Conservation (phyloP, 1,140 invertebrate species). For the Drosophila busckii region DNA sequence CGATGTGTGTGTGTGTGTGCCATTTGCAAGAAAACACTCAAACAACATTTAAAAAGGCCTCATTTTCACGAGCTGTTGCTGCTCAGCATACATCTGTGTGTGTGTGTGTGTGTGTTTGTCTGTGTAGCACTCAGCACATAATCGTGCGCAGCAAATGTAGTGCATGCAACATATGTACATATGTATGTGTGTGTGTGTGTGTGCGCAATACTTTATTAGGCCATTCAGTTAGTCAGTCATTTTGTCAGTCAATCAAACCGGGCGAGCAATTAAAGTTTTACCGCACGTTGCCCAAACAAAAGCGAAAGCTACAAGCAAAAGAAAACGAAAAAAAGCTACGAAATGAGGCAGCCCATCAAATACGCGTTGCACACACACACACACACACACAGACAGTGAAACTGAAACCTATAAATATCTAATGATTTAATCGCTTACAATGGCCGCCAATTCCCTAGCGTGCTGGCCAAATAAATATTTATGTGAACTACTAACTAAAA, state of each 20-base stretch:
- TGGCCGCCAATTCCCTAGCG: slow-evolving; percentile 1
- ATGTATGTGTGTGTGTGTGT: slow-evolving; percentile 2
- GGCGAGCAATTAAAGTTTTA: slow-evolving; percentile 69
- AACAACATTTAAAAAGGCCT: slow-evolving; percentile 74
- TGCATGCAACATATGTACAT: slow-evolving; percentile 40
- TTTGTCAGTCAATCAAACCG: slow-evolving; percentile 69
- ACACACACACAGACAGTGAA: slow-evolving; percentile 34
- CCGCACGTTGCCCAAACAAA: slow-evolving; percentile 49
- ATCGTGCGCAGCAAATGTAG: slow-evolving; percentile 72
- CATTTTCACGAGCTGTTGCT: slow-evolving; percentile 63
- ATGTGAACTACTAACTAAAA: too few relatives aligned
- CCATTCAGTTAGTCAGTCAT: slow-evolving; percentile 72
- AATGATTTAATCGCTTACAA: slow-evolving; percentile 31
- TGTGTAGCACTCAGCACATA: slow-evolving; percentile 60
- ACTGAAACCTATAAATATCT: slow-evolving; percentile 33
- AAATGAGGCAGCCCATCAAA: slow-evolving; percentile 6
- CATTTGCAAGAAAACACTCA: slow-evolving; percentile 68
- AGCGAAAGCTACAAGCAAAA: slow-evolving; percentile 4
- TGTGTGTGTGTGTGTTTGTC: slow-evolving; percentile 1
- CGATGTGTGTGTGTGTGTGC: slow-evolving; percentile 20
- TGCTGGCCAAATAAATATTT: slow-evolving; percentile 18
- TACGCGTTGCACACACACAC: slow-evolving; percentile 1
- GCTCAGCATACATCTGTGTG: not conserved
- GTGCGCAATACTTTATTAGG: slow-evolving; percentile 65
- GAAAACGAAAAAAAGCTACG: not conserved